Evolutionary conservation across 2,113 vertebrate genomes (phyloP), one percentile per base, ranked within the genome.

Genomic region (Pterocles orientalis): DNA sequence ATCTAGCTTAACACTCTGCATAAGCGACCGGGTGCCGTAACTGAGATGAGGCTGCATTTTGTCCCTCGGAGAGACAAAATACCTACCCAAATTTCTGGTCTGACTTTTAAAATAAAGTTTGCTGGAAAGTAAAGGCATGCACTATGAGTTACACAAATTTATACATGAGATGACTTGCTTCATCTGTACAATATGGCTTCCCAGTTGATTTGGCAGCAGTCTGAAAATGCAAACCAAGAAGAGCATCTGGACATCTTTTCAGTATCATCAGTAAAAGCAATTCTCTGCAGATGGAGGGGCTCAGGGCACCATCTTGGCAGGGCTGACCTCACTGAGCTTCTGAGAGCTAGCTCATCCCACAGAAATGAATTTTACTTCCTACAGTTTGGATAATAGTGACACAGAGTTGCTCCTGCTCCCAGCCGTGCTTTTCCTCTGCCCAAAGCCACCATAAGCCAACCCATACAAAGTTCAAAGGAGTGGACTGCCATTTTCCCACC

Each of bases 41-140:
- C 65, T n/a, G 51, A 92, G 45, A 95, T 71, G 34, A 90, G 15
- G 57, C 34, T 93, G 85, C 33, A 60, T 93, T 96, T 80, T 71
- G 47, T 31, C 43, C 80, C 72, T 56, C 39, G 78, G 82, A 93
- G 48, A 86, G 53, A 60, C 19, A 39, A 88, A 86, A 81, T 14
- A 54, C 56, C 54, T 64, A 81, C 48, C 69, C 33, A 60, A 57
- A 71, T 90, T 84, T 88, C 72, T 90, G 51, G 10, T 78, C 53
- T 92, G 92, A 93, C 88, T 88, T 96, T 84, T 94, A 72, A 83
- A 92, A 93, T 33, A 79, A 77, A 86, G 60, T 92, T 93, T 94
- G 21, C 60, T 81, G n/a, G 24, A 88, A 95, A 77, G 84, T 68
- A 53, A 95, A 84, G 77, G 43, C 79, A 86, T 2, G 12, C 5